Base-by-base conservation (phyloP, 2,113 vertebrate species). In the Deroptyus accipitrinus region DNA sequence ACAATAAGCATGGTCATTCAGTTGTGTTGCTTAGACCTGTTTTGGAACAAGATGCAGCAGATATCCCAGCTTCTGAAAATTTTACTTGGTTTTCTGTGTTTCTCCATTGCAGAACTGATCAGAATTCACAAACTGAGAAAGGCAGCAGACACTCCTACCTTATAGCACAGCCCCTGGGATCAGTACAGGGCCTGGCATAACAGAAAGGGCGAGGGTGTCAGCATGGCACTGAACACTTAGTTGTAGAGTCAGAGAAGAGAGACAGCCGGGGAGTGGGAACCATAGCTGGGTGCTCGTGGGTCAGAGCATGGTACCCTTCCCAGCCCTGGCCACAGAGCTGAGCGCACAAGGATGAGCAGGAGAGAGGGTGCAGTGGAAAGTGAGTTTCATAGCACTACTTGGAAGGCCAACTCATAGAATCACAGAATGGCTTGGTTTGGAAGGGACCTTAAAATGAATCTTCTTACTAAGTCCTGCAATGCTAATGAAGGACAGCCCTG, bases 201-300 rank as follows among this genome's bases (percentile, higher is more conserved):
- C 2, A 7, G 63, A 82, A 91, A 63, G 28, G 61, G 19, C 54
- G 51, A 68, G 4, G 7, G 11, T 59, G 51, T 69, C 81, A 81
- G 51, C 33, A 22, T 25, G 59, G 8, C 15, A 12, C 37, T 17
- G 35, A 74, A 31, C 80, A n/a, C 24, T 33, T 81, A 15, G 66
- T 87, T 10, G 64, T 27, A 18, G 25, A 20, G 25, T 51, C 76
- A 42, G 59, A 73, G 49, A 37, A 83, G 33, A 69, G 10, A 13
- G 17, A 66, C 84, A 70, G 10, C 20, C 57, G 33, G 6, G 18
- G 13, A 78, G n/a, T 13, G 24, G 37, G 55, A 84, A 59, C 16
- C 1, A 5, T 51, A 52, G 15, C 68, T 55, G 54, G 59, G 35
- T 64, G 57, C 13, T 19, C 2, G 9, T 0, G 1, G 3, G 25